These are phyloP conservation scores for Argyrosomus regius DNA, from an alignment of 2,797 vertebrate genomes.

Conservation along the genomic window DNA sequence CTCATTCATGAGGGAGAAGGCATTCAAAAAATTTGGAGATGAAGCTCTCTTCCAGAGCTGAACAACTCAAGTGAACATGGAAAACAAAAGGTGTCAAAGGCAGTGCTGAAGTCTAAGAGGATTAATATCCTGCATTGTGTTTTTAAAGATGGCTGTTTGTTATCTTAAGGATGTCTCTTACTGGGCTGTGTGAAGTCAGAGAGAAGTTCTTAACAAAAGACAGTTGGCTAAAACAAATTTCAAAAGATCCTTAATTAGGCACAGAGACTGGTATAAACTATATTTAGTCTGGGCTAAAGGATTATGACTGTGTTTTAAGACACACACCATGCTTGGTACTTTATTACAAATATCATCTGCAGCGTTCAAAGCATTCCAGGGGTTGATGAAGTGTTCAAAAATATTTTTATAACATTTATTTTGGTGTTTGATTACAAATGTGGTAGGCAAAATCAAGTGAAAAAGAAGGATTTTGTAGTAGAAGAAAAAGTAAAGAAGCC, in stretches of 20 bases:
- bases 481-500: background rate
- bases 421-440: background rate
- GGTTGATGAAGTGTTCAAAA: background rate
- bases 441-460: background rate
- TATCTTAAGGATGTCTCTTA: slow-evolving; percentile 18
- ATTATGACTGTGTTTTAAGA: slow-evolving; percentile 2
- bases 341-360: background rate
- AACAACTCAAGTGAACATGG: slow-evolving; percentile 26
- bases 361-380: background rate
- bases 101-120: slow-evolving; percentile 37
- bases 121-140: slow-evolving; percentile 27
- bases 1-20: slow-evolving; percentile 16
- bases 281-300: background rate
- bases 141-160: slow-evolving; percentile 22
- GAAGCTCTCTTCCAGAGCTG: slow-evolving; percentile 1
- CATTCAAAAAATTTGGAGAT: slow-evolving; percentile 12
- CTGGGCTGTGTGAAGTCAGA: slow-evolving; percentile 20
- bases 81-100: slow-evolving; percentile 41
- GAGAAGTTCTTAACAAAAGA: slow-evolving; percentile 3
- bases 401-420: background rate
- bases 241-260: slow-evolving; percentile 2
- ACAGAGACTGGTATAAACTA: background rate
- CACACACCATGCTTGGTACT: background rate
- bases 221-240: background rate
- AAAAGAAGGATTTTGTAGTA: background rate